Conservation (phyloP, 2,113 vertebrate genomes). For the Morone chrysops region DNA sequence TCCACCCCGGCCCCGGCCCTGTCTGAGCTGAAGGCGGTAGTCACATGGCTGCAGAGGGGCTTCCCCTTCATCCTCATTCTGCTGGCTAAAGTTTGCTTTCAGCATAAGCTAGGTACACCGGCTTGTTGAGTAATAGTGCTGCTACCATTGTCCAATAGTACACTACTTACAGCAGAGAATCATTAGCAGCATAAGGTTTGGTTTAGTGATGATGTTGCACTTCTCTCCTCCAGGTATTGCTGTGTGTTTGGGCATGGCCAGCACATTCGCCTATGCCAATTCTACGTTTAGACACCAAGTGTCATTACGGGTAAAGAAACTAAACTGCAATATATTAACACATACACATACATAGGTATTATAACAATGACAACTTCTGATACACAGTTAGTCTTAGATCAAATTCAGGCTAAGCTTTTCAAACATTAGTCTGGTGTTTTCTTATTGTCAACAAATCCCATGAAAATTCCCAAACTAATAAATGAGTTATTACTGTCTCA, state of each 20-base stretch:
- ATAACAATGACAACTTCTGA: neutral
- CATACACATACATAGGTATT: neutral
- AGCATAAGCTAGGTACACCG: constrained; percentile 92
- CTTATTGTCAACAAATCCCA: neutral
- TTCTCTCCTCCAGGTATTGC: constrained; percentile 89
- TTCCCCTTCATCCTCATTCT: constrained; percentile 98
- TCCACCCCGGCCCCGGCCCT: constrained; percentile 93
- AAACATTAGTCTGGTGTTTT: neutral
- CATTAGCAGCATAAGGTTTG: neutral
- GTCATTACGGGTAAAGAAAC: constrained; percentile 89
- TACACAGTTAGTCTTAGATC: neutral
- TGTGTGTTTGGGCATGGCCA: constrained; percentile 95
- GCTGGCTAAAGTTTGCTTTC: constrained; percentile 96
- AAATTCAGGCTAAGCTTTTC: neutral
- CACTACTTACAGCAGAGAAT: neutral
- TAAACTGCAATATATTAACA: neutral
- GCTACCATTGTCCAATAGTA: neutral
- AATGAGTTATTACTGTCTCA: too few species aligned
- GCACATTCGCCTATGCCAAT: constrained; percentile 97
- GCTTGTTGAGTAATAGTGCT: neutral
- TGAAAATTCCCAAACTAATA: neutral
- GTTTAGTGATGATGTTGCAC: constrained; percentile 14
- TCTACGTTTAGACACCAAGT: constrained; percentile 94
- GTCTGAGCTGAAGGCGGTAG: constrained; percentile 92
- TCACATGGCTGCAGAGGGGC: constrained; percentile 96